Percentiles rank a stretch among this genome's conserved stretches.
Conservation (phyloP, 2,888 invertebrate genomes). For the Callyntrura sp. region DNA sequence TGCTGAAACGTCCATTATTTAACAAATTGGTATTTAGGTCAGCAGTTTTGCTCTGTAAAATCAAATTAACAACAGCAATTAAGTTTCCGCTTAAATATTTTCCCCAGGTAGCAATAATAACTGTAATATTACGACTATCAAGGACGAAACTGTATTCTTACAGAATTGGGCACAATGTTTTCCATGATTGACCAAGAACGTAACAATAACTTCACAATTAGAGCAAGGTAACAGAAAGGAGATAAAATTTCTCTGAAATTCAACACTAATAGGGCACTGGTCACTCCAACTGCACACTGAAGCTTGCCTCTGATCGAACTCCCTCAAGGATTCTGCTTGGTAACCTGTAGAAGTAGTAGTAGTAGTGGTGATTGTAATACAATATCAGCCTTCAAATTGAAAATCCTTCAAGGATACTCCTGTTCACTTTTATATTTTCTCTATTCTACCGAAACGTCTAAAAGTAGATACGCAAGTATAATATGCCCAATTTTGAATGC, state of each 20-base stretch:
- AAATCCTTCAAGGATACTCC: conserved; percentile 15
- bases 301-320: neutral
- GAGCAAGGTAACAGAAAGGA: conserved; percentile 24
- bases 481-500: neutral
- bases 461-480: neutral
- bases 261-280: conserved; percentile 26
- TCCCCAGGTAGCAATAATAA: neutral
- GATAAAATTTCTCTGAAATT: conserved; percentile 52
- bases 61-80: neutral
- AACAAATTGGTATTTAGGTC: conserved; percentile 39
- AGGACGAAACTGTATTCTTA: conserved; percentile 11
- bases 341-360: neutral
- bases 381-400: conserved; percentile 28
- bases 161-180: conserved; percentile 15
- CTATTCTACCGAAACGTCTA: neutral
- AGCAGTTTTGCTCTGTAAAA: conserved; percentile 12
- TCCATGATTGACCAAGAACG: neutral
- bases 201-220: conserved; percentile 4
- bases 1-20: conserved; percentile 66
- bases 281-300: conserved; percentile 10
- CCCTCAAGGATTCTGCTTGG: conserved; percentile 20
- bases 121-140: no score
- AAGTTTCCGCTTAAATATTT: neutral
- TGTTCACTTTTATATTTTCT: conserved; percentile 1
- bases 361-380: neutral